A percentile compares a stretch with the other conserved stretches of the same genome.
phyloP scores from a whole-genome alignment of 2,113 vertebrate genomes.

The Bagarius yarrelli region DNA sequence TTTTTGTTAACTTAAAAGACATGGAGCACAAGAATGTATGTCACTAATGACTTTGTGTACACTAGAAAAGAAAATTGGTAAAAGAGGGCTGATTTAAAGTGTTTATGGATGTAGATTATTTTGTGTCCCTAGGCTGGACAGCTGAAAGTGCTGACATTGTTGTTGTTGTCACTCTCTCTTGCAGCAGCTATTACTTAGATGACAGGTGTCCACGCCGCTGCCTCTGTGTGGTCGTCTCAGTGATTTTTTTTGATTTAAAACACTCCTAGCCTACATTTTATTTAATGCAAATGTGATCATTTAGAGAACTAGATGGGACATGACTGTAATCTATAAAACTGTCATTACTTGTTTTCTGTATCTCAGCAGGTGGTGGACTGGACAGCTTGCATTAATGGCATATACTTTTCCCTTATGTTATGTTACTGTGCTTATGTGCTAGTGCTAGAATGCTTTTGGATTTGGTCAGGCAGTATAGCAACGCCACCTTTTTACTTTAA shows the following conservation, averaged over 20 bases:
- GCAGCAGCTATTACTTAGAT: constrained; percentile 11
- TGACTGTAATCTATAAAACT: background rate
- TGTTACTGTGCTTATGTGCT: constrained; percentile 3
- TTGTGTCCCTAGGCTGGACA: constrained; percentile 16
- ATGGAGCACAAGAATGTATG: constrained; percentile 12
- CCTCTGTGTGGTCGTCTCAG: background rate
- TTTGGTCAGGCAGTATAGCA: constrained; percentile 3
- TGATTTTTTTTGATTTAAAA: background rate
- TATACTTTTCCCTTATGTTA: background rate
- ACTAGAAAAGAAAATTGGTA: background rate
- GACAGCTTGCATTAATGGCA: background rate
- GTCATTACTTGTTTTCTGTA: background rate
- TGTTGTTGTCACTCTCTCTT: constrained; percentile 27
- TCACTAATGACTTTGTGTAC: constrained; percentile 4
- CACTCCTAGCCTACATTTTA: background rate
- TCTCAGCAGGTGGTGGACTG: background rate
- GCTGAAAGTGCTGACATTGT: background rate
- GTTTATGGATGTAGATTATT: background rate
- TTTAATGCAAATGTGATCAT: background rate
- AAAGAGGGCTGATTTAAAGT: background rate
- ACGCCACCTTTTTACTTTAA: background rate
- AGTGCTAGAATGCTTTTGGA: background rate
- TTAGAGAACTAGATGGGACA: background rate
- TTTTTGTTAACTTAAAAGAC: constrained; percentile 1
- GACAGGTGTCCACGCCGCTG: background rate